These are phyloP conservation scores for Phycodurus eques DNA, from an alignment of 2,113 vertebrate species.

Conservation along the genomic window DNA sequence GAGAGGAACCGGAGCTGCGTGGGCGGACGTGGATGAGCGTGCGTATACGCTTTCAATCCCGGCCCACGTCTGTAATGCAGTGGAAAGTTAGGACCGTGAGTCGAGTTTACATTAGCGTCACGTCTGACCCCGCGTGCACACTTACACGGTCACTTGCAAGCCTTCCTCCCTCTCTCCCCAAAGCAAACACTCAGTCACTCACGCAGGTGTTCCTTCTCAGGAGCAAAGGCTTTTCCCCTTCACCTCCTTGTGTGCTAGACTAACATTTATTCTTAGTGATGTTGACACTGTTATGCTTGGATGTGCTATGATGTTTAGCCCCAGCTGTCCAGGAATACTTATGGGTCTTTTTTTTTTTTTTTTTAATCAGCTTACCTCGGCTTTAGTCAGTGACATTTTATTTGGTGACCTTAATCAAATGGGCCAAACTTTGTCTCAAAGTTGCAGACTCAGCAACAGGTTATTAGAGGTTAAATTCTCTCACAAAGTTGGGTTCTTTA, in stretches of 20 bases:
- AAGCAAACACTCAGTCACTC: slow-evolving; percentile 47
- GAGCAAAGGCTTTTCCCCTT: slow-evolving; percentile 47
- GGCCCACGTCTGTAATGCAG: slow-evolving; percentile 22
- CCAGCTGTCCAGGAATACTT: slow-evolving; percentile 38
- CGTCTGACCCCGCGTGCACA: slow-evolving; percentile 32
- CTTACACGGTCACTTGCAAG: slow-evolving; percentile 36
- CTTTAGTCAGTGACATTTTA: slow-evolving; percentile 7
- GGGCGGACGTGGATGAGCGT: slow-evolving; percentile 57
- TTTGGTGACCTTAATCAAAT: slow-evolving; percentile 17
- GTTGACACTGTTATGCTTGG: slow-evolving; percentile 55
- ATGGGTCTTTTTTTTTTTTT: slow-evolving; percentile 19
- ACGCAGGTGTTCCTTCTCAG: slow-evolving; percentile 66
- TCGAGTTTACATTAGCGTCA: slow-evolving; percentile 46
- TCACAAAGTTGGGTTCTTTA: neutral
- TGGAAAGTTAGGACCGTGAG: slow-evolving; percentile 45
- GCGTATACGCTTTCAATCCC: slow-evolving; percentile 43
- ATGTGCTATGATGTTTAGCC: slow-evolving; percentile 39
- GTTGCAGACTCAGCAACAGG: neutral
- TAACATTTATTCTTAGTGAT: slow-evolving; percentile 54
- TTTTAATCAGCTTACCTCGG: slow-evolving; percentile 38
- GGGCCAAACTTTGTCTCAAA: neutral
- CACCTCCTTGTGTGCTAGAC: slow-evolving; percentile 40
- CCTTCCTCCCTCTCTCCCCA: slow-evolving; percentile 41
- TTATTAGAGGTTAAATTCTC: too few species aligned
- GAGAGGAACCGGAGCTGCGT: slow-evolving; percentile 51